Evolutionary conservation across 2,113 vertebrate species (phyloP).

Genomic region (Amazona guildingii): DNA sequence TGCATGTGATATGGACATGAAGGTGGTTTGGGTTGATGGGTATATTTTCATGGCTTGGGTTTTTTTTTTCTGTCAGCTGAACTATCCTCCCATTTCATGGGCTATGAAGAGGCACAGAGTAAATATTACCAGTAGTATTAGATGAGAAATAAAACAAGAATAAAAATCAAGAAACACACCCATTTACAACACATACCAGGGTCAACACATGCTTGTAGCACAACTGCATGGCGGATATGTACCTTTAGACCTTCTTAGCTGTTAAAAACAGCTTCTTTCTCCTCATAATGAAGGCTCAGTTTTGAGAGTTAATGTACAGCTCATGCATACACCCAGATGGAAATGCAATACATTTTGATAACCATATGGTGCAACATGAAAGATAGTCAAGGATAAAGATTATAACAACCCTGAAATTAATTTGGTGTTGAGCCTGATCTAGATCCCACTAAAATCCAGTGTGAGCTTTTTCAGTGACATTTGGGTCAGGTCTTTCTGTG

Average conservation of each 20-base stretch:
- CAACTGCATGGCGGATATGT: accelerated
- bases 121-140: not conserved
- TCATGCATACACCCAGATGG: not conserved
- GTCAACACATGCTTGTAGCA: not conserved
- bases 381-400: conserved; percentile 4
- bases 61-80: not conserved
- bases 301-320: not conserved
- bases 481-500: not conserved
- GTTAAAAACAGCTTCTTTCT: not conserved
- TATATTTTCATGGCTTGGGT: accelerated
- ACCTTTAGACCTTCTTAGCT: not conserved
- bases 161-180: not conserved
- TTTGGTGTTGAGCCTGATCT: conserved; percentile 3
- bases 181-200: not conserved
- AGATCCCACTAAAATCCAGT: not conserved
- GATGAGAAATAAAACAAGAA: not conserved
- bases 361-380: not conserved
- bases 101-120: not conserved
- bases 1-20: accelerated
- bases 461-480: not conserved
- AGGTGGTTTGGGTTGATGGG: not conserved
- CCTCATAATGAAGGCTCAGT: not conserved
- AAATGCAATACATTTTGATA: not conserved
- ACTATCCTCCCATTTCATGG: not conserved
- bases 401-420: conserved; percentile 17